Conservation (phyloP, 2,113 vertebrate species). For the Lophochroa leadbeateri region DNA sequence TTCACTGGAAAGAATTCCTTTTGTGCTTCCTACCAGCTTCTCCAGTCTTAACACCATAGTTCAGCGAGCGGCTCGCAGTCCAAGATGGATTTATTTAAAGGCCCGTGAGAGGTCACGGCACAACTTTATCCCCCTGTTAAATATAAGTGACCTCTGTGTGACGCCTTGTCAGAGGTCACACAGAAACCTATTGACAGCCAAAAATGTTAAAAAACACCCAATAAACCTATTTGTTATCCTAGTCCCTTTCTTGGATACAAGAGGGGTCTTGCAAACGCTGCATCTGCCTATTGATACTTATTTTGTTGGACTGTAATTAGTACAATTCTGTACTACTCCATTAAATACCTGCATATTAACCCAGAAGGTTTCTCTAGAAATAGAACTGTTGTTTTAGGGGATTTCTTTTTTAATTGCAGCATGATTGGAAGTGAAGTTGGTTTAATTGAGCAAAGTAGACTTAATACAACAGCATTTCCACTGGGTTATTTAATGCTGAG, state of each 20-base stretch:
- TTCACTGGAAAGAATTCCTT: neutral
- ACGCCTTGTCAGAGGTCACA: neutral
- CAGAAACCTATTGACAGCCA: neutral
- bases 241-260: neutral
- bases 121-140: neutral
- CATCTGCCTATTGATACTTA: neutral
- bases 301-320: neutral
- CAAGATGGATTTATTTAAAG: neutral
- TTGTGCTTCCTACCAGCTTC: neutral
- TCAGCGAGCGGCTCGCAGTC: neutral
- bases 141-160: neutral
- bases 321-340: neutral
- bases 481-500: neutral
- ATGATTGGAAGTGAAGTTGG: neutral
- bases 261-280: neutral
- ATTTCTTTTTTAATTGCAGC: neutral
- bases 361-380: neutral
- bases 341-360: neutral
- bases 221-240: neutral
- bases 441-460: neutral
- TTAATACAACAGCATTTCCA: neutral
- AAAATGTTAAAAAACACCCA: neutral
- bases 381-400: neutral
- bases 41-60: neutral
- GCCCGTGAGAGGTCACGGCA: neutral